phyloP scores from a whole-genome alignment of 2,113 vertebrate species.

The Pterocles gutturalis region DNA sequence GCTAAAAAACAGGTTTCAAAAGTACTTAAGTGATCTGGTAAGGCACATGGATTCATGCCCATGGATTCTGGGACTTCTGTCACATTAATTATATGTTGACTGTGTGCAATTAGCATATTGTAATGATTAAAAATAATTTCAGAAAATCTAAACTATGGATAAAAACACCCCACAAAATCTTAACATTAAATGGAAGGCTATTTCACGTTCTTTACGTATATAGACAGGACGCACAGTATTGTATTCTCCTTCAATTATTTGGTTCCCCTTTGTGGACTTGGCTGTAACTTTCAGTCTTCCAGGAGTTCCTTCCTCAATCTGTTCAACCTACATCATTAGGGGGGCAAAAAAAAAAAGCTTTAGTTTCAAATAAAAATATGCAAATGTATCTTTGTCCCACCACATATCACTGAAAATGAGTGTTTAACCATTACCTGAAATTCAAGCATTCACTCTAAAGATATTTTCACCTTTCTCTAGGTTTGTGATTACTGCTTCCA shows the following conservation, averaged over 20 bases:
- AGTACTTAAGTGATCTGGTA: not conserved
- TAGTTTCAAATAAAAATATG: not conserved
- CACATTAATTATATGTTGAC: not conserved
- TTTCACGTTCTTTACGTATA: not conserved
- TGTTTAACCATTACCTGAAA: not conserved
- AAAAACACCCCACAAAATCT: not conserved
- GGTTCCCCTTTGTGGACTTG: slow-evolving; percentile 47
- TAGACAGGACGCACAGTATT: slow-evolving; percentile 80
- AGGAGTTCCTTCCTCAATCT: slow-evolving; percentile 75
- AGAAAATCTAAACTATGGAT: not conserved
- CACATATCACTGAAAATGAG: not conserved
- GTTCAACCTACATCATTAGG: slow-evolving; percentile 76
- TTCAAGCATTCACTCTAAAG: not conserved
- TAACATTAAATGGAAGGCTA: not conserved
- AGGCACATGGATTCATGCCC: not conserved
- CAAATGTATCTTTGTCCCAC: not conserved
- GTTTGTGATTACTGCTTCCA: not conserved
- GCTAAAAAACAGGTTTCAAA: not conserved
- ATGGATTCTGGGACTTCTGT: not conserved
- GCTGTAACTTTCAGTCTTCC: slow-evolving; percentile 79
- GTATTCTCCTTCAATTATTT: slow-evolving; percentile 77
- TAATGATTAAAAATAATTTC: not conserved
- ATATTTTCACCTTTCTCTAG: not conserved
- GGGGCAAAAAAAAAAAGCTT: not conserved
- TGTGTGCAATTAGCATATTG: not conserved